These are phyloP conservation scores for Macrotis lagotis DNA, from an alignment of 2,113 vertebrate species.

Conservation along the genomic window DNA sequence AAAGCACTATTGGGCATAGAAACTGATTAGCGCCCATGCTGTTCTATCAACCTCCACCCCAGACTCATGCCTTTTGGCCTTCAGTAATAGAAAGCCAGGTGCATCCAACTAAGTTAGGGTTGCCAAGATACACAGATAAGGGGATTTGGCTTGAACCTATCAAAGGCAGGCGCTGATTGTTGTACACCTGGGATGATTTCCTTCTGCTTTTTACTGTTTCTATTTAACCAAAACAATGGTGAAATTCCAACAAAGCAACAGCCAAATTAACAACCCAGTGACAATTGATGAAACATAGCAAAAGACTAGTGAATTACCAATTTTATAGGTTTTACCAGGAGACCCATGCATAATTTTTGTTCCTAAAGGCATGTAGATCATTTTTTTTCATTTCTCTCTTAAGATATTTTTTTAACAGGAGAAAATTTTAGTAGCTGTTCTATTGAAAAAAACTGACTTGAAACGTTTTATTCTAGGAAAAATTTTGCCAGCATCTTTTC, in stretches of 20 bases:
- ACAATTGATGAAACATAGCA: not conserved
- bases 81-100: not conserved
- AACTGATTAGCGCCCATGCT: not conserved
- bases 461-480: slow-evolving; percentile 22
- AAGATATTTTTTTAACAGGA: not conserved
- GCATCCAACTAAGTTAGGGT: not conserved
- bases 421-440: not conserved
- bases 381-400: not conserved
- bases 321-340: not conserved
- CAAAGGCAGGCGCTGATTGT: not conserved
- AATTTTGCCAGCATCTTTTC: not conserved
- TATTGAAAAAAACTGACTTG: slow-evolving; percentile 27
- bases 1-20: not conserved
- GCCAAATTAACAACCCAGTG: not conserved
- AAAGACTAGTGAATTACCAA: not conserved
- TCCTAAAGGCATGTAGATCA: not conserved
- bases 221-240: not conserved
- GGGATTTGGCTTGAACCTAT: not conserved
- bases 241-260: not conserved
- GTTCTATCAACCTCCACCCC: not conserved
- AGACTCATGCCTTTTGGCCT: not conserved
- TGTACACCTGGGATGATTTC: not conserved
- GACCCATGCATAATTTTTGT: not conserved
- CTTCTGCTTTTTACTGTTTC: not conserved
- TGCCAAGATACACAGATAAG: not conserved